Percentiles rank a stretch among this genome's conserved stretches.
phyloP scores from a whole-genome alignment of 2,888 invertebrate species.

The Cordilura impudica region DNA sequence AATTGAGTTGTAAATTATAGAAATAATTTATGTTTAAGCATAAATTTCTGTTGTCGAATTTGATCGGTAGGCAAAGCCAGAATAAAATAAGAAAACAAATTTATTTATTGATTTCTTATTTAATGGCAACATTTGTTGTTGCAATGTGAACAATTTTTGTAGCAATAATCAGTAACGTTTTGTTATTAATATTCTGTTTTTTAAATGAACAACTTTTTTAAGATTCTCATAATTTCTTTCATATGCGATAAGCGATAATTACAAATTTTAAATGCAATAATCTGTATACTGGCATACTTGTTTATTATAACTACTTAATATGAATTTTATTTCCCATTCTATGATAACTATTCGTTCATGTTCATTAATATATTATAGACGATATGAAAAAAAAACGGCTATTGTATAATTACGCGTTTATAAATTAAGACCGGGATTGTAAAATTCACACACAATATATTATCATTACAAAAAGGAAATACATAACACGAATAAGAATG shows the following conservation, averaged over 20 bases:
- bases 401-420: conserved; percentile 50
- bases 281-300: not conserved
- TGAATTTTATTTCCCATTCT: no score
- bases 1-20: conserved; percentile 63
- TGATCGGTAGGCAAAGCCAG: no score
- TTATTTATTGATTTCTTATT: no score
- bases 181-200: no score
- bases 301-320: not conserved
- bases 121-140: no score
- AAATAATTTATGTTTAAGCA: not conserved
- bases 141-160: no score
- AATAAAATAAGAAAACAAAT: no score
- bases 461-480: conserved; percentile 60
- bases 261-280: not conserved
- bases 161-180: no score
- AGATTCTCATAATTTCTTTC: no score
- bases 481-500: conserved; percentile 55
- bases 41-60: not conserved
- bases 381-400: not conserved
- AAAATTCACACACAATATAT: conserved; percentile 61
- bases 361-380: conserved; percentile 29
- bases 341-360: not conserved
- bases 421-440: conserved; percentile 54
- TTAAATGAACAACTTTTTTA: no score
- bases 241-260: no score